These are phyloP conservation scores for Axinella damicornis DNA, from an alignment of 37 sponge, comb jelly and placozoan species.

Conservation along the genomic window DNA sequence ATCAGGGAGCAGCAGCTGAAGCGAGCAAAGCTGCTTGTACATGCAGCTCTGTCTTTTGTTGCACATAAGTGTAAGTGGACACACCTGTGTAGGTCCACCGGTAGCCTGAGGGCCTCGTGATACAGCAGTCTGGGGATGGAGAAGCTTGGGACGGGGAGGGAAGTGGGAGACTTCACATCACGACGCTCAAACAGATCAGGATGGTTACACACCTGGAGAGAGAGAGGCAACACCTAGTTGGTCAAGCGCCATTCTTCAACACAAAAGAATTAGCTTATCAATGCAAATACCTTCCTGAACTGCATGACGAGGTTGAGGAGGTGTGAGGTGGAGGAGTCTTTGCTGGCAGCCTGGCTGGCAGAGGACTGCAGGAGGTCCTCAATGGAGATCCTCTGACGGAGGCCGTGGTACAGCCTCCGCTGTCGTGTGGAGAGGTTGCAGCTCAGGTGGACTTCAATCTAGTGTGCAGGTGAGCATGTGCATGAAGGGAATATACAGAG, in stretches of 20 bases:
- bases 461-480: too few relatives aligned
- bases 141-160: conserved; percentile 27
- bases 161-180: conserved; percentile 83
- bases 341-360: conserved; percentile 33
- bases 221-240: neutral
- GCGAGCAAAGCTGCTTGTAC: too few relatives aligned
- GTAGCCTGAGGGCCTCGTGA: conserved; percentile 19
- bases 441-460: conserved; percentile 86
- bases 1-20: neutral
- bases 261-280: too few relatives aligned
- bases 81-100: conserved; percentile 2
- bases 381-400: conserved; percentile 84
- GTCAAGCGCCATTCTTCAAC: neutral
- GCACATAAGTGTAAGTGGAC: too few relatives aligned
- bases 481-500: too few relatives aligned
- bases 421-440: conserved; percentile 81
- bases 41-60: neutral
- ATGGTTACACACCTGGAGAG: conserved; percentile 92
- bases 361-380: conserved; percentile 90
- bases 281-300: conserved; percentile 86
- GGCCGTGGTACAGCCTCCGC: conserved; percentile 79
- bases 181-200: conserved; percentile 93
- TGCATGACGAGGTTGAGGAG: conserved; percentile 98
- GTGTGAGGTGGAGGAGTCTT: conserved; percentile 67
- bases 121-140: conserved; percentile 69